These are phyloP conservation scores for Phaedon cochleariae DNA, from an alignment of 2,888 invertebrate species.

Conservation along the genomic window DNA sequence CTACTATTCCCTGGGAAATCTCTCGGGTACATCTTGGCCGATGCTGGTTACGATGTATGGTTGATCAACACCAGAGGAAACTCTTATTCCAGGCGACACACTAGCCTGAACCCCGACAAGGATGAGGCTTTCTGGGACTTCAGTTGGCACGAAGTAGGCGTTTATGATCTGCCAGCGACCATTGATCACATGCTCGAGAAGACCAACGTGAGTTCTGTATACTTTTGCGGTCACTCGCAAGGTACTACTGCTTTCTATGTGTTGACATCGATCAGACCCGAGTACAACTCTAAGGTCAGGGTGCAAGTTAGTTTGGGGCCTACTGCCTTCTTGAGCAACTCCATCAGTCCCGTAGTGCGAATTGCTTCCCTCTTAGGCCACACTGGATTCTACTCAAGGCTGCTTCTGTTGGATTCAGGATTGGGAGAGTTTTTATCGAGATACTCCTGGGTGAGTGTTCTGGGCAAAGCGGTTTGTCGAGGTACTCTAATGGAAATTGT, in stretches of 20 bases:
- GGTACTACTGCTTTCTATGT: not conserved
- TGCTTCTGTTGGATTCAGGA: not conserved
- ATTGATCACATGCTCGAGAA: constrained; percentile 70
- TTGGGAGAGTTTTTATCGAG: not conserved
- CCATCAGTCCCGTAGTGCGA: not conserved
- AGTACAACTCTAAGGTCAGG: not conserved
- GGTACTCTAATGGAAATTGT: not conserved
- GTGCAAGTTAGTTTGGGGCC: not conserved
- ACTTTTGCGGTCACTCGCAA: not conserved
- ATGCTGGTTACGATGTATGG: constrained; percentile 67
- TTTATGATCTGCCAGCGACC: constrained; percentile 78
- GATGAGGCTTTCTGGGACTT: constrained; percentile 59
- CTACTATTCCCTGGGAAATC: not conserved
- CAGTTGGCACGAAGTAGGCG: constrained; percentile 78
- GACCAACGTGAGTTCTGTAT: constrained; percentile 33
- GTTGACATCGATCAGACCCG: not conserved
- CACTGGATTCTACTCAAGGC: not conserved
- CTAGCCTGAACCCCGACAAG: constrained; percentile 51
- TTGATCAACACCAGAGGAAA: constrained; percentile 70
- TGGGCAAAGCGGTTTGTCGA: not conserved
- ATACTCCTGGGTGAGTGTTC: not conserved
- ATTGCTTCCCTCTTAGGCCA: not conserved
- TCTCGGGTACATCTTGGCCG: constrained; percentile 60
- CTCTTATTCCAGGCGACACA: constrained; percentile 65
- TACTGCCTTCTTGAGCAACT: not conserved